Base-by-base conservation (phyloP, 2,113 vertebrate genomes). In the Cathartes aura region DNA sequence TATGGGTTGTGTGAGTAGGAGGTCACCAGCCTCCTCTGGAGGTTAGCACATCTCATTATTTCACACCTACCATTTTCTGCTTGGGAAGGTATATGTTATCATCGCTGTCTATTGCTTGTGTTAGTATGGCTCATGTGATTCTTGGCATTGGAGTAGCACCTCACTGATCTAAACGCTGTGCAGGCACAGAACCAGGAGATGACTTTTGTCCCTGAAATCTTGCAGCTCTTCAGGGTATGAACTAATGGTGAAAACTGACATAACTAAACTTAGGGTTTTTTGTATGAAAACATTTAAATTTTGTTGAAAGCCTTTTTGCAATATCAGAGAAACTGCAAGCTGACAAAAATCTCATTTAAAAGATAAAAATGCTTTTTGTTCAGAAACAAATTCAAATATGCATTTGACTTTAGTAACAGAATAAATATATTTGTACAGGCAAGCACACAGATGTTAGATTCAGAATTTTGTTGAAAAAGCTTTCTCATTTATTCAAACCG, bases 241-340 rank as follows among this genome's bases (percentile, higher is more conserved):
- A 32, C 20, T 62, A 66, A 21, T 40, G 21, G 36, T 47, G 22
- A 81, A 62, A 83, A 34, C 12, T 30, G 22, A 38, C 58, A 6
- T 66, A 82, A 58, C 1, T 5, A n/a, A 9, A 19, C 30, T 36
- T 3, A 0, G 5, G 3, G 4, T 3, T 23, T 60, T 82, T 53
- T 58, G 6, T 30, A 29, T 47, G 17, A 42, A 71, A 70, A 56
- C 2, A 23, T 4, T 17, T 38, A 40, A 26, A 19, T 62, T 59
- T 60, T 70, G 24, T 68, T 76, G 20, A 66, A 81, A 23, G 30
- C 71, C 2, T 48, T 71, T 16, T 71, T 73, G 47, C 42, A 8
- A 10, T 29, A 34, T 12, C 19, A 20, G 27, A 70, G 59, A 42
- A 92, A 50, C 24, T 21, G 14, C 3, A 50, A 40, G 16, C 19